Evolutionary conservation across 2,888 invertebrate species (phyloP), one percentile per base, ranked within the genome.

Genomic region (Priocnemis perturbator): DNA sequence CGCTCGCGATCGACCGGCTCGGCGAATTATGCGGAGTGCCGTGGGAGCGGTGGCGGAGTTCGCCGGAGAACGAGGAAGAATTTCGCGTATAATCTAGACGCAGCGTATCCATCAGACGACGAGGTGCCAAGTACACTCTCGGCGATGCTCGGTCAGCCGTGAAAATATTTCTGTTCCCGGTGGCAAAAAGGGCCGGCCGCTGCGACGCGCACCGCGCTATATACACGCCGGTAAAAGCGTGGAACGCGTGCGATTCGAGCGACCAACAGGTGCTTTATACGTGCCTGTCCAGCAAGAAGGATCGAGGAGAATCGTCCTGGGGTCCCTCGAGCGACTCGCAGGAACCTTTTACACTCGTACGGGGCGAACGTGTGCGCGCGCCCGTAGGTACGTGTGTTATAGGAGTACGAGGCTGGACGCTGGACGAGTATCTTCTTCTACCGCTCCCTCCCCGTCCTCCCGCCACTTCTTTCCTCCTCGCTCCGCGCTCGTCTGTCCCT

Each of bases 231-330:
- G 37, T 37, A 37, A 37, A 37, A 20, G n/a, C 48, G 50, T 20
- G 73, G 77, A 81, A 81, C 81, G 81, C 79, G 73, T 71, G 79
- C 81, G 76, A 82, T 82, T 79, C 75, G 73, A 66, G 19, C 71
- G 67, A 72, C 82, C 79, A 80, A 81, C 82, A 82, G 82, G 82
- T 82, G 81, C 77, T 76, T 69, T 76, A 79, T 78, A 81, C 80
- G 81, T 78, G 81, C 70, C 77, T 74, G 80, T 76, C 74, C 71
- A 68, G 67, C 76, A 73, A 76, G 77, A 77, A 81, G 77, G 69
- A 76, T 81, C 76, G 73, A 73, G 74, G 77, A 77, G 78, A 81
- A 78, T 81, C 76, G 78, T 79, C 79, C 73, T 61, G 68, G 60
- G 74, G 71, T 73, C 62, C 67, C 67, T 58, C 73, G 69, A 68